Evolutionary conservation across 2,797 vertebrate species (phyloP).

Genomic region (Silurus lanzhouensis): DNA sequence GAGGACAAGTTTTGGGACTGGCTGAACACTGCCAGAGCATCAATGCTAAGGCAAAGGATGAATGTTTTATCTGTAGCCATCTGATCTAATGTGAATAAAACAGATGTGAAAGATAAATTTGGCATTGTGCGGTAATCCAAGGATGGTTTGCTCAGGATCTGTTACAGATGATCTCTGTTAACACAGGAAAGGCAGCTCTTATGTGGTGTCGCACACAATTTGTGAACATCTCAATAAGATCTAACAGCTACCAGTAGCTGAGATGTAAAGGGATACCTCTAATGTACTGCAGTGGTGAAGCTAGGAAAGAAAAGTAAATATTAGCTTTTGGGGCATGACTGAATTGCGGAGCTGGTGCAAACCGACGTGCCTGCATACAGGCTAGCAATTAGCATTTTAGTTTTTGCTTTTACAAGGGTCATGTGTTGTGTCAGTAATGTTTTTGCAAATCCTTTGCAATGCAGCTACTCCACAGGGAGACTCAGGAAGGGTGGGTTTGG

Average conservation of each 20-base stretch:
- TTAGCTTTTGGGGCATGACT: neutral
- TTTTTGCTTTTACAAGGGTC: neutral
- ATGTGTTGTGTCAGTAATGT: neutral
- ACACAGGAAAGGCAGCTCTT: neutral
- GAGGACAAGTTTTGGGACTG: neutral
- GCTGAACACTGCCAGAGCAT: neutral
- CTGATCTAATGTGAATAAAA: neutral
- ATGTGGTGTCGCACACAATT: neutral
- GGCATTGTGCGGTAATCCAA: slow-evolving; percentile 3
- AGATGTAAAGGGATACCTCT: neutral
- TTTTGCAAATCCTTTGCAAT: neutral
- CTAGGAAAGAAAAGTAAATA: neutral
- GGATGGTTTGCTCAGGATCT: neutral
- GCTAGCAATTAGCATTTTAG: neutral
- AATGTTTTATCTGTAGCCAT: neutral
- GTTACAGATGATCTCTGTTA: slow-evolving; percentile 5
- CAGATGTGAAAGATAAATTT: slow-evolving; percentile 26
- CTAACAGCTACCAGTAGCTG: neutral
- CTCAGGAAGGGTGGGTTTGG: neutral
- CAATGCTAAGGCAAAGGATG: neutral
- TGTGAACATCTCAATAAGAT: neutral
- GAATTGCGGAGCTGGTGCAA: neutral
- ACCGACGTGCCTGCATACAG: neutral
- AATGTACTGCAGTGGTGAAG: neutral
- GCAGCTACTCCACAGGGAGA: neutral